Evolutionary conservation across 2,113 vertebrate genomes (phyloP), one percentile per base, ranked within the genome.

Genomic region (Pyxicephalus adspersus): DNA sequence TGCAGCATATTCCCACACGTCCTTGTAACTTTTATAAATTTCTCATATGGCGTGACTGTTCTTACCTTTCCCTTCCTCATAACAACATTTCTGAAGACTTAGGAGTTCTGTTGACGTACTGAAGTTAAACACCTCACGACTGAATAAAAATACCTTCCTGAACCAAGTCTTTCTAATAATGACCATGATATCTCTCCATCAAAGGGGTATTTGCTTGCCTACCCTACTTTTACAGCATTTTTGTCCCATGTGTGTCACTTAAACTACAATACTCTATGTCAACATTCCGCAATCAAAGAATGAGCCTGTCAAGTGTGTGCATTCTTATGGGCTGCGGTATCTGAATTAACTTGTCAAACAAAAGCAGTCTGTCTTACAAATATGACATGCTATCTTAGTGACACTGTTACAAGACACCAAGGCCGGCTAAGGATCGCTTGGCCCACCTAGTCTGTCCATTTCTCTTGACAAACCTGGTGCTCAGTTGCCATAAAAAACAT

Each of bases 401-500:
- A n/a, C 64, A 52, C 20, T 57, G 76, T 66, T 67, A 78, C 28
- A 55, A 66, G 63, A 66, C 54, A 78, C 64, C 22, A 38, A 54
- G 52, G 51, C 26, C 26, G 67, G 76, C 57, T 55, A 78, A 67
- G 76, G 63, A 78, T 78, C 76, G 52, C 63, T 78, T 78, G 63
- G 76, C 76, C 76, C 76, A 78, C 76, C 75, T 77, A 78, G 76
- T 66, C 50, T 78, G 63, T 29, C 63, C 64, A 78, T 78, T 78
- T 19, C 51, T 67, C 26, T 50, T 78, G 38, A 75, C 72, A 75
- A 60, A 78, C 65, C 61, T 65, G 22, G 7, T 77, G 61, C 55
- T 54, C 16, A 65, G 61, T 77, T 54, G 75, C 50, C 61, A 31
- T 77, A 54, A n/a, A n/a, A 65, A 77, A 54, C 61, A 77, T 77